Evolutionary conservation across 1,140 invertebrate species (phyloP).

Genomic region (Sycophaga agraensis): DNA sequence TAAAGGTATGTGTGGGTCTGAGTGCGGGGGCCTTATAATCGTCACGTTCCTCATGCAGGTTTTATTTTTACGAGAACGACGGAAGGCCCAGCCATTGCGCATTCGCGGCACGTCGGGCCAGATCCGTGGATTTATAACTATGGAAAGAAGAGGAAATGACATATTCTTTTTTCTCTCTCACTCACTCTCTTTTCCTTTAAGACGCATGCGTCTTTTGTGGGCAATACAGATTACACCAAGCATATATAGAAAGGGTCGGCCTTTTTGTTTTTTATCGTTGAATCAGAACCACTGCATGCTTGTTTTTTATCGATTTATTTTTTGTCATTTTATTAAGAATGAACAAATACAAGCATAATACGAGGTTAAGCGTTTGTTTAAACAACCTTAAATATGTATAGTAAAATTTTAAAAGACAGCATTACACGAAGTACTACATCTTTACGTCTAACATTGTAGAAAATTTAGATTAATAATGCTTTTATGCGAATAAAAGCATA

Average conservation of each 20-base stretch:
- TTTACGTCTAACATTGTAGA: no score
- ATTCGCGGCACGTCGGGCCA: constrained; percentile 4
- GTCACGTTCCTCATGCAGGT: neutral
- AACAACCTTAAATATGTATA: no score
- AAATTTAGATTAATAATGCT: no score
- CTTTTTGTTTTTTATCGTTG: constrained; percentile 10
- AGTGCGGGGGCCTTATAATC: neutral
- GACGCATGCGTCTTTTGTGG: neutral
- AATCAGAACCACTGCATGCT: neutral
- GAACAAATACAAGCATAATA: no score
- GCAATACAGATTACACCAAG: no score
- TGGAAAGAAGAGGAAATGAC: neutral
- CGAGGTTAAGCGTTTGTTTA: no score
- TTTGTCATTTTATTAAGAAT: neutral
- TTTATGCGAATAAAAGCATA: no score
- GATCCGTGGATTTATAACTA: constrained; percentile 17
- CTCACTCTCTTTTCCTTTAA: constrained; percentile 1
- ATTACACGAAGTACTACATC: no score
- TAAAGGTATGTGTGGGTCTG: no score
- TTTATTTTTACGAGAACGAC: constrained; percentile 13
- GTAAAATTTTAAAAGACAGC: no score
- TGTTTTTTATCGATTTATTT: neutral
- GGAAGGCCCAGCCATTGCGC: neutral
- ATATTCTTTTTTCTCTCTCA: neutral
- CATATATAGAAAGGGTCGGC: neutral